phyloP scores from a whole-genome alignment of 64 coral and sea anemone genomes.

The Porites australiensis region DNA sequence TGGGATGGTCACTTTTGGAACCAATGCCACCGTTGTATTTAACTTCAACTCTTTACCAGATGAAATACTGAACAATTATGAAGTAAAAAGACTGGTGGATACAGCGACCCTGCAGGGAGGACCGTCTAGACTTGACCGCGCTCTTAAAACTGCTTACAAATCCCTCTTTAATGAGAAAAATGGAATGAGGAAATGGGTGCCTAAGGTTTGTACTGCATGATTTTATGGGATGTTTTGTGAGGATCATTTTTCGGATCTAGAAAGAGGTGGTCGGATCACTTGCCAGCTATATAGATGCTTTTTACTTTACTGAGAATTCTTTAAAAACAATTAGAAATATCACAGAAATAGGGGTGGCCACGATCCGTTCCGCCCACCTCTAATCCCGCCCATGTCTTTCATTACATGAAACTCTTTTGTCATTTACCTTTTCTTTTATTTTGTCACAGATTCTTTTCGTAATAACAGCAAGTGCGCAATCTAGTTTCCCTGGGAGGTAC shows the following conservation, averaged over 20 bases:
- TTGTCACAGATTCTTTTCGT: slow-evolving; percentile 45
- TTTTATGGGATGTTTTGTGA: not conserved
- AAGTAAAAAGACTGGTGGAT: slow-evolving; percentile 58
- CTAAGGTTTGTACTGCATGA: slow-evolving; percentile 30
- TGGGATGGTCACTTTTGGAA: slow-evolving; percentile 75
- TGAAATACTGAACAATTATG: slow-evolving; percentile 64
- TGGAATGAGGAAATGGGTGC: slow-evolving; percentile 61
- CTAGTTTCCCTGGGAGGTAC: slow-evolving; percentile 26
- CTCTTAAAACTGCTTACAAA: slow-evolving; percentile 19
- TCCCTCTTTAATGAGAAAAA: slow-evolving; percentile 51
- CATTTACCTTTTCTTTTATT: not conserved
- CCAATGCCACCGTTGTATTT: slow-evolving; percentile 51
- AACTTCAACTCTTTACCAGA: slow-evolving; percentile 82
- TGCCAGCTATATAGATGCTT: too few relatives aligned
- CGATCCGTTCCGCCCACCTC: too few relatives aligned
- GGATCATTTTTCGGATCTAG: too few relatives aligned
- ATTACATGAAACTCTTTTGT: not conserved
- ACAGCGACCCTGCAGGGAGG: slow-evolving; percentile 13
- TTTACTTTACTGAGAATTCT: too few relatives aligned
- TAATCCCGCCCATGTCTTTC: too few relatives aligned
- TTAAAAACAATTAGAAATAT: too few relatives aligned
- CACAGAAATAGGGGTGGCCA: too few relatives aligned
- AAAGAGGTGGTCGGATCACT: too few relatives aligned
- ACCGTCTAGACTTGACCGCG: slow-evolving; percentile 47
- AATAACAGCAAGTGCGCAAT: slow-evolving; percentile 45